Conservation (phyloP, 2,888 invertebrate species). For the Belgica antarctica region DNA sequence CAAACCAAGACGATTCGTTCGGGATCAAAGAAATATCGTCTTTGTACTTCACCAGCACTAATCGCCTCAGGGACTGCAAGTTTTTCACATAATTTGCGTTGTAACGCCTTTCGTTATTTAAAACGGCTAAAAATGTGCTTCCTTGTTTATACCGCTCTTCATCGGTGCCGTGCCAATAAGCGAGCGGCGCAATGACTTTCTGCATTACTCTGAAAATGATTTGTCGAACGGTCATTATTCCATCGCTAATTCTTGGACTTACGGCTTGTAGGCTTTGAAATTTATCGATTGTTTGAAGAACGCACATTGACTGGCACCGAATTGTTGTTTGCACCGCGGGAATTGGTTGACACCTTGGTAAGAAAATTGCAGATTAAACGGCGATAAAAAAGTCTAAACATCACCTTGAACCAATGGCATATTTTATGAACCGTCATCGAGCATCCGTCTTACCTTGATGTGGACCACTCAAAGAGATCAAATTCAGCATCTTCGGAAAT, state of each 20-base stretch:
- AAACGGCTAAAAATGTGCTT: conserved; percentile 88
- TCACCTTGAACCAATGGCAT: too few relatives aligned
- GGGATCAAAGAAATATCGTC: conserved; percentile 92
- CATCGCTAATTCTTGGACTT: too few relatives aligned
- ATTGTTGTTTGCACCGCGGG: background rate
- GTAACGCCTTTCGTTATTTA: conserved; percentile 80
- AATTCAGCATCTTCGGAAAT: conserved; percentile 73
- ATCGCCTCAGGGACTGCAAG: conserved; percentile 66
- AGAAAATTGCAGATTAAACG: too few relatives aligned
- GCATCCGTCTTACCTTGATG: too few relatives aligned
- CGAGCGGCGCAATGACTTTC: conserved; percentile 79
- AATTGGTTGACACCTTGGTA: conserved; percentile 30
- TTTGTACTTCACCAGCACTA: conserved; percentile 87
- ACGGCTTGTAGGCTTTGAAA: background rate
- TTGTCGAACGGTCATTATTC: background rate
- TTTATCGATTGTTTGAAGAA: background rate
- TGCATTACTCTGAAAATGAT: conserved; percentile 59
- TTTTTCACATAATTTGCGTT: conserved; percentile 75
- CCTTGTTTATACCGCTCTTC: conserved; percentile 71
- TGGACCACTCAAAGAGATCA: conserved; percentile 92
- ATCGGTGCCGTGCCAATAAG: conserved; percentile 98
- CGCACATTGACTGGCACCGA: background rate
- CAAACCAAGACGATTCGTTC: conserved; percentile 91
- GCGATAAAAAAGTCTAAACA: too few relatives aligned
- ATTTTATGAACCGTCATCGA: too few relatives aligned